Base-by-base conservation (phyloP, 1,140 invertebrate genomes). In the Aphidius gifuensis region DNA sequence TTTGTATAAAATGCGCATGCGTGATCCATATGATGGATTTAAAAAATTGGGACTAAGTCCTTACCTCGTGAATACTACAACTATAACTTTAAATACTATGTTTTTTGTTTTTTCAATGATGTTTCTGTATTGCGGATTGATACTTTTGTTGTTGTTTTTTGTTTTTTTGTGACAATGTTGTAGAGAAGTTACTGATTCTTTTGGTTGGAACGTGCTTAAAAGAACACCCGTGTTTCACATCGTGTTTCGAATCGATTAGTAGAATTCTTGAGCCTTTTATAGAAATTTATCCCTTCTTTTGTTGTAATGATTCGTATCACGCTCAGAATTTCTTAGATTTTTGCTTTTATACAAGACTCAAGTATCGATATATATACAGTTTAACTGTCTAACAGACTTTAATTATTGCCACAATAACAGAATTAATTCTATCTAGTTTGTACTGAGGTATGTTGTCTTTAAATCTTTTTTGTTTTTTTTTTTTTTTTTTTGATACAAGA, bases 271-370 rank as follows among this genome's bases (percentile, higher is more conserved):
- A 40, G 16, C 53, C 53, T 42, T 55, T 55, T 55, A 55, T 40
- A 40, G 53, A 55, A 55, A 55, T 42, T 16, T 7, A 42, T 6
- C 39, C n/a, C 50, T 53, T 38, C 32, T 32, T 32, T 32, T 32
- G 23, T 32, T 32, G 53, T 55, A 55, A 55, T 55, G 53, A 55
- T 55, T 55, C 53, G 39, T 42, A 55, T 55, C 53, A 55, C 53
- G 53, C 53, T 55, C 53, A n/a, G 4, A 40, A 55, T 42, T 43
- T 40, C 53, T n/a, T 43, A 7, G 53, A 55, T 55, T 55, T 55
- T 55, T 55, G 53, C 53, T 7, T 11, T 43, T 1, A 40, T 55
- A 55, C 40, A 55, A 55, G 43, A 42, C 53, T 39, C 53, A 55
- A 55, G 23, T 40, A 55, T 11, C 53, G 39, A 42, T 55, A 42